Conservation (phyloP, 2,113 vertebrate species). For the Terrapene triunguis region DNA sequence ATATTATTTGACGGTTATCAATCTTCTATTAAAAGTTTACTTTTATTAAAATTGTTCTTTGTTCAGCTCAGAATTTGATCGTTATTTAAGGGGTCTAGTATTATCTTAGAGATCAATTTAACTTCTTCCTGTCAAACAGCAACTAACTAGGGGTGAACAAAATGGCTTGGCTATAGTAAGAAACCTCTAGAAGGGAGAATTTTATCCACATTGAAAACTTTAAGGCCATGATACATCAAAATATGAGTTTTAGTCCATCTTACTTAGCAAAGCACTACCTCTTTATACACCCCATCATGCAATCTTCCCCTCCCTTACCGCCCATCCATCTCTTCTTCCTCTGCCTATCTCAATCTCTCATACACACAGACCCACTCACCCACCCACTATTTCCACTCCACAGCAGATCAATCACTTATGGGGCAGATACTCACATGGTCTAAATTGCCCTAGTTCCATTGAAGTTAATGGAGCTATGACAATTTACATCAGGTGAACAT, state of each 20-base stretch:
- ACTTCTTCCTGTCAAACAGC: not conserved
- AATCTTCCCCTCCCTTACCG: not conserved
- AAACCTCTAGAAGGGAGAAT: not conserved
- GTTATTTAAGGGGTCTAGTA: not conserved
- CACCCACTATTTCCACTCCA: not conserved
- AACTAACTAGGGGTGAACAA: not conserved
- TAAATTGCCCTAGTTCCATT: not conserved
- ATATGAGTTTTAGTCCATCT: not conserved
- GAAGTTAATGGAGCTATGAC: not conserved
- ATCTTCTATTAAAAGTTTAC: accelerated
- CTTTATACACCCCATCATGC: not conserved
- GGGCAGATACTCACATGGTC: not conserved
- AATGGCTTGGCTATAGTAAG: not conserved
- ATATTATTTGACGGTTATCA: not conserved
- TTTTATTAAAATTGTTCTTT: not conserved
- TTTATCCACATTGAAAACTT: not conserved
- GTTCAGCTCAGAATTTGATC: not conserved
- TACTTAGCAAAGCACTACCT: not conserved
- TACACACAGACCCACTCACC: not conserved
- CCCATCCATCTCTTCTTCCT: not conserved
- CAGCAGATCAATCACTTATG: not conserved
- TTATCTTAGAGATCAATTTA: not conserved
- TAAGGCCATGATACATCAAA: not conserved
- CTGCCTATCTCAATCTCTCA: not conserved
- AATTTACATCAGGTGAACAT: not conserved